Evolutionary conservation across 2,113 vertebrate genomes (phyloP).

Genomic region (Pyxicephalus adspersus): DNA sequence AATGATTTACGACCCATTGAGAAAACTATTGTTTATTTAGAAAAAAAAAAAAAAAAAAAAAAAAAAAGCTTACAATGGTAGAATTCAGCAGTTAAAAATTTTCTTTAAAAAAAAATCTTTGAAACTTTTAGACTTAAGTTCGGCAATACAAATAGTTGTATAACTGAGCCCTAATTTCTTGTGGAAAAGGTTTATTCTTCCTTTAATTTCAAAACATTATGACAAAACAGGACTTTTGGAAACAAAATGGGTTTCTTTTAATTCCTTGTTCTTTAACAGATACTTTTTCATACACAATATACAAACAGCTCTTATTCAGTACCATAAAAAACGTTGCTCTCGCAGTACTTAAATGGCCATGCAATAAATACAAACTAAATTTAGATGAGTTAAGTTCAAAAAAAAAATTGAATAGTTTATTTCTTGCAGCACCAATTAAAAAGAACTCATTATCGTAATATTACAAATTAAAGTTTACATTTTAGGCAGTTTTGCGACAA

Average conservation of each 20-base stretch:
- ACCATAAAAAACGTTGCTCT: conserved; percentile 78
- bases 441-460: conserved; percentile 74
- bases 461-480: conserved; percentile 70
- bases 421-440: conserved; percentile 75
- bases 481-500: conserved; percentile 79
- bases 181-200: conserved; percentile 68
- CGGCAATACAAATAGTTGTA: conserved; percentile 86
- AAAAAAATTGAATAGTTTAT: conserved; percentile 79
- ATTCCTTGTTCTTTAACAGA: conserved; percentile 64
- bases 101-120: conserved; percentile 89
- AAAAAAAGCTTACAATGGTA: conserved; percentile 95
- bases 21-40: conserved; percentile 99
- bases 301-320: conserved; percentile 89
- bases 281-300: conserved; percentile 92
- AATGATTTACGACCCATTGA: conserved; percentile 87
- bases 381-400: conserved; percentile 90
- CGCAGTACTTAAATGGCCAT: conserved; percentile 83
- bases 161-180: conserved; percentile 75
- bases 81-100: conserved; percentile 98
- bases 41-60: too few species aligned
- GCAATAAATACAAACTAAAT: conserved; percentile 89
- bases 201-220: conserved; percentile 89
- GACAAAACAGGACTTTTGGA: conserved; percentile 75
- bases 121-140: conserved; percentile 84
- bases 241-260: conserved; percentile 56